Evolutionary conservation across 2,113 vertebrate genomes (phyloP), one percentile per base, ranked within the genome.

Genomic region (Agapornis roseicollis): DNA sequence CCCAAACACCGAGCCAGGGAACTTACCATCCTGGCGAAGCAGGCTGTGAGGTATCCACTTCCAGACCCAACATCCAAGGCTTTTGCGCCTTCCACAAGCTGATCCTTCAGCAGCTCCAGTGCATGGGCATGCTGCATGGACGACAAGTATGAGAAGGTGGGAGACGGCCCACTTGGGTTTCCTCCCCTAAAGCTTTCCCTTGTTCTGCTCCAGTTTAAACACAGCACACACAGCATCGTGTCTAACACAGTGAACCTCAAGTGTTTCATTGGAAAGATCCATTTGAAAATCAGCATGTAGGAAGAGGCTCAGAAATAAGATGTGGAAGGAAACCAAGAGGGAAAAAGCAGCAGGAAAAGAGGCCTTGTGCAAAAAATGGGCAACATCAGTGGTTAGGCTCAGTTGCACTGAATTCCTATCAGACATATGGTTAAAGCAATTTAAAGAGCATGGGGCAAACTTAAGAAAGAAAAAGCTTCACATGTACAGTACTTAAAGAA

Each of bases 31-130:
- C 98, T 98, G 80, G 99, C 98, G 73, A 99, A 99, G 96, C 99
- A 99, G 7, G 98, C 98, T 0, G 99, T 99, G 50, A 99, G 98
- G 84, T 99, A 99, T 35, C 99, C 99, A 13, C 99, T 99, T 44
- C 99, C 99, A 63, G 99, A 99, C 5, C 99, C 99, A n/a, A 99
- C 98, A 92, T 99, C 99, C 95, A 99, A 88, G 0, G 98, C 99
- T 3, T 98, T 98, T 1, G 98, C 98, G 23, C 99, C 99, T 96
- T 99, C 98, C 58, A 96, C 97, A 50, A 99, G 98, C 94, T 98
- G 98, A 71, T 99, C 98, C 96, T 98, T 98, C 39, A 99, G 95
- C 85, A 99, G 79, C 79, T 99, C 99, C 97, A 99, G 96, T 1
- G 98, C 98, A 8, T 99, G 98, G 81, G 99, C 99, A 9, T 99